Percentiles rank a stretch among this genome's conserved stretches.
These are phyloP conservation scores for Strigops habroptila DNA, from an alignment of 2,113 vertebrate genomes.

Conservation along the genomic window DNA sequence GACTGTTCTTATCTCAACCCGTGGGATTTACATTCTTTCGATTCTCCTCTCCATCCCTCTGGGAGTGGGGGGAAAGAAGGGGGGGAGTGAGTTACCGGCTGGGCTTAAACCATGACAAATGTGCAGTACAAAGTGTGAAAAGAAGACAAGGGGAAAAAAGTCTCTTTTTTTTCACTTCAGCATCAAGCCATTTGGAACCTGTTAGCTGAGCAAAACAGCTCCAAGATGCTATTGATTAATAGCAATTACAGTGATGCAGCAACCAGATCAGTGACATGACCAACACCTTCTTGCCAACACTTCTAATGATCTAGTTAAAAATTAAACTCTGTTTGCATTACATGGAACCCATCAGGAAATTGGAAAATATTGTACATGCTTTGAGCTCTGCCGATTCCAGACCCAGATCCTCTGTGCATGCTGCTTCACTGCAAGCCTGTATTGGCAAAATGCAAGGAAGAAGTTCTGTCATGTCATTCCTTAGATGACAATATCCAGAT, in stretches of 20 bases:
- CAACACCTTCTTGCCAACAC: not conserved
- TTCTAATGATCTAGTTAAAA: not conserved
- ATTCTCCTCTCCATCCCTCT: no score
- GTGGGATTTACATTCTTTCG: no score
- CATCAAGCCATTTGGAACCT: constrained; percentile 57
- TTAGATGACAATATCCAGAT: not conserved
- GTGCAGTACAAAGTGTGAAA: not conserved
- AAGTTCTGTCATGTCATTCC: not conserved
- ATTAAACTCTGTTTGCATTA: not conserved
- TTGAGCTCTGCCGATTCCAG: not conserved
- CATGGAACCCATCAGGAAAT: not conserved
- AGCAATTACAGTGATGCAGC: not conserved
- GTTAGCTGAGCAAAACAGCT: constrained; percentile 8
- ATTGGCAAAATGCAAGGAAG: not conserved
- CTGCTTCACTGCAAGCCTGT: not conserved
- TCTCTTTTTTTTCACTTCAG: constrained; percentile 4
- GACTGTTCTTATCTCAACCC: no score
- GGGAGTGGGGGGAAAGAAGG: no score
- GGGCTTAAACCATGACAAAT: no score
- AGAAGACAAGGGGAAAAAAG: not conserved
- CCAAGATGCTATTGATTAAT: constrained; percentile 8
- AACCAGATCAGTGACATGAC: not conserved
- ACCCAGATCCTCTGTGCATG: rapidly evolving
- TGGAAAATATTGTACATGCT: not conserved
- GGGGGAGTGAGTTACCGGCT: no score